A percentile compares a stretch with the other conserved stretches of the same genome.
phyloP scores from a whole-genome alignment of 2,888 invertebrate species.

The Amiota minor region DNA sequence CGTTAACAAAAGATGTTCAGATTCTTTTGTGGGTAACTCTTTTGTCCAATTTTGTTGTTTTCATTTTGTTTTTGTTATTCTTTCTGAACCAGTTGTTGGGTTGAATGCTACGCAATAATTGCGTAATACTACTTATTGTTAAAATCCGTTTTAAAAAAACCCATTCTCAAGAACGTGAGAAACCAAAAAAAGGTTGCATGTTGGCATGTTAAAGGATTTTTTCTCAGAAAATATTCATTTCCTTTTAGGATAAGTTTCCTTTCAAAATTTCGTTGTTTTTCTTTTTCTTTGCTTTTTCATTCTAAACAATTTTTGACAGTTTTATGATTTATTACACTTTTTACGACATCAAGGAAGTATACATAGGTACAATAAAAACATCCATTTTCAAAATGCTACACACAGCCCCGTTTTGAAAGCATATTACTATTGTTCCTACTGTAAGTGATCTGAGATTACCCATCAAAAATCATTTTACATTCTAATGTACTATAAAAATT shows the following conservation, averaged over 20 bases:
- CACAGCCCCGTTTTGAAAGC: too few species aligned
- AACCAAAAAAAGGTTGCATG: neutral
- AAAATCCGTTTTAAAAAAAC: neutral
- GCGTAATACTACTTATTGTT: conserved; percentile 17
- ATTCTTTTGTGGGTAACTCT: conserved; percentile 18
- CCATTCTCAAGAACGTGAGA: conserved; percentile 22
- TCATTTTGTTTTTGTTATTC: neutral
- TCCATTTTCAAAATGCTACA: too few species aligned
- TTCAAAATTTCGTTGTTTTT: neutral
- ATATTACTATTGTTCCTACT: too few species aligned
- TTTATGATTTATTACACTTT: too few species aligned
- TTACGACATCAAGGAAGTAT: too few species aligned
- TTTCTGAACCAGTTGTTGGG: neutral
- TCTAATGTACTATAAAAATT: too few species aligned
- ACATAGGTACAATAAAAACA: too few species aligned
- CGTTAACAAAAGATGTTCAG: conserved; percentile 17
- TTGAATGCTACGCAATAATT: conserved; percentile 24
- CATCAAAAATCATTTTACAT: too few species aligned
- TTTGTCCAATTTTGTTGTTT: neutral
- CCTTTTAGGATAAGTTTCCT: conserved; percentile 14
- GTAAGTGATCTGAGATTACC: too few species aligned
- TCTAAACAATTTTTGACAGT: too few species aligned
- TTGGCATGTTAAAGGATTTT: conserved; percentile 21
- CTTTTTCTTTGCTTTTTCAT: neutral
- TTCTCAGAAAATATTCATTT: neutral